phyloP scores from a whole-genome alignment of 2,113 vertebrate genomes.

The Phycodurus eques region DNA sequence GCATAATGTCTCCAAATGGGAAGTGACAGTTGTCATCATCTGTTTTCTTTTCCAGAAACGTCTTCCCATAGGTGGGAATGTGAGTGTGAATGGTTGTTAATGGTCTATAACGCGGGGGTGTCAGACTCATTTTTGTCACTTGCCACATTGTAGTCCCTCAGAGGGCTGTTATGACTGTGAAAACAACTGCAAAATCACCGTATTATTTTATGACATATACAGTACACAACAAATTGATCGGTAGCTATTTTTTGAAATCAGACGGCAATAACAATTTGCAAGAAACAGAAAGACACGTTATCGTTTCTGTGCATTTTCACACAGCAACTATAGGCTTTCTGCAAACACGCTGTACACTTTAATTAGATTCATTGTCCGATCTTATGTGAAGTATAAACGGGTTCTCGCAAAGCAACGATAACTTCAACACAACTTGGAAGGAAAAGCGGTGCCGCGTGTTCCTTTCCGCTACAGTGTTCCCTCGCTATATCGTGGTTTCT shows the following conservation, averaged over 20 bases:
- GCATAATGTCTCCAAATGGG: constrained; percentile 9
- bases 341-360: no score
- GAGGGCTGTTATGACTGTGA: neutral
- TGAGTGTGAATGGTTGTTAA: neutral
- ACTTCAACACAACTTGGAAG: neutral
- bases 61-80: neutral
- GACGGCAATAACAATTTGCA: neutral
- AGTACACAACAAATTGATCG: neutral
- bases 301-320: no score
- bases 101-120: no score
- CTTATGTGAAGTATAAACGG: no score
- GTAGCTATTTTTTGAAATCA: neutral
- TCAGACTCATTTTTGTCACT: neutral
- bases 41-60: neutral
- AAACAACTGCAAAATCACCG: neutral
- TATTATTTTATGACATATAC: neutral
- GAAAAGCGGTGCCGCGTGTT: neutral
- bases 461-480: no score
- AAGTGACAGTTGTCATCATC: neutral
- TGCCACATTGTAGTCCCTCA: neutral
- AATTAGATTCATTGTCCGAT: no score
- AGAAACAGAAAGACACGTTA: neutral
- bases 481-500: no score
- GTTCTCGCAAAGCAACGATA: no score
- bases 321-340: no score